Base-by-base conservation (phyloP, 2,888 invertebrate species). In the Physocephala rufipes region DNA sequence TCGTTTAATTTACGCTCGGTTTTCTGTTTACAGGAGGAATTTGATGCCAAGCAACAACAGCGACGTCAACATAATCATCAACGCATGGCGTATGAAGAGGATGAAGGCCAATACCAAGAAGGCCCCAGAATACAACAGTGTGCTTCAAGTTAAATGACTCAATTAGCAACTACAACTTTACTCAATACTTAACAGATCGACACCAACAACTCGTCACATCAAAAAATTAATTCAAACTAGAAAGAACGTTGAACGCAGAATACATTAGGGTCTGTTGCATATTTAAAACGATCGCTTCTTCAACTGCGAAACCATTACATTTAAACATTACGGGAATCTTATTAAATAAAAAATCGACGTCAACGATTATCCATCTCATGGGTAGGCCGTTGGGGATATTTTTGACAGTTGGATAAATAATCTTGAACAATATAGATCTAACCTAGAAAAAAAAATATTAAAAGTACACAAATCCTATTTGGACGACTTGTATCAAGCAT, bases 31-130 rank as follows among this genome's bases (percentile, higher is more conserved):
- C 75, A 90, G 79, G 87, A 90, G 77, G 93, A 94, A 59, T 89
- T 94, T 80, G 94, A 95, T 84, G 93, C 95, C 0, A 91, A 92
- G 77, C 90, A 91, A 76, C 92, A 92, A 77, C 90, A 91, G 76
- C 89, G 92, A 74, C 88, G 91, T 76, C 90, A 91, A 76, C 90
- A 91, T 66, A 89, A 77, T 59, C 77, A 90, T 79, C 91, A 90
- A 79, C 83, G 81, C 66, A 83, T 82, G 82, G 92, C 90, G 0
- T 93, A 94, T 79, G 91, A 93, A 67, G 95, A 96, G 80, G 93
- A 94, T 76, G 95, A 95, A 76, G 91, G 91, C 66, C 91, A 90
- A 53, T 90, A 91, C 26, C 82, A 83, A 68, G 88, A 88, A 66
- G 90, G 91, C 55, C 90, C 91, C 74, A 90, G 91, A 79, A 89